These are phyloP conservation scores for Hymenopus coronatus DNA, from an alignment of 2,888 invertebrate genomes.

Conservation along the genomic window DNA sequence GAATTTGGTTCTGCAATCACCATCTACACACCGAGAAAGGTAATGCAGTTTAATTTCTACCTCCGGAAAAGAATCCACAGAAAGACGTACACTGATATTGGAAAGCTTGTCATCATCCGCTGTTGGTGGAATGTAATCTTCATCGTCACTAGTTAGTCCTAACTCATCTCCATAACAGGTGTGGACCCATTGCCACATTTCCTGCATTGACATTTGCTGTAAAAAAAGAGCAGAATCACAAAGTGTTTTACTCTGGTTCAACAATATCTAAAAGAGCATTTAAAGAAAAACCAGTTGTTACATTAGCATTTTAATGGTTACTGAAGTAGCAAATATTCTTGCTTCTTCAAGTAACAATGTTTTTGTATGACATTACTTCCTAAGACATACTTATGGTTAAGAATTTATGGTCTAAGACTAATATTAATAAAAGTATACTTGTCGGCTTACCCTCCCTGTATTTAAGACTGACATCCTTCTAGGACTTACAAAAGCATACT, in stretches of 20 bases:
- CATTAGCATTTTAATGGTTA: no score
- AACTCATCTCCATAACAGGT: constrained; percentile 91
- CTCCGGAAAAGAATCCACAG: constrained; percentile 43
- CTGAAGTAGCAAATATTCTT: no score
- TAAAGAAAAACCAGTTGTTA: no score
- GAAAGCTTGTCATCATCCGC: constrained; percentile 53
- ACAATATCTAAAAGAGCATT: not conserved
- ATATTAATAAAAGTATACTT: no score
- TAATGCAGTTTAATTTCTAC: constrained; percentile 38
- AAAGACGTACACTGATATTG: constrained; percentile 36
- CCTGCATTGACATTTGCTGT: constrained; percentile 71
- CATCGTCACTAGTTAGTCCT: constrained; percentile 90
- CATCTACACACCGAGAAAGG: not conserved
- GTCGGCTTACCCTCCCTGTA: no score
- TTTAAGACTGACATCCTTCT: no score
- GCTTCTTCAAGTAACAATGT: no score
- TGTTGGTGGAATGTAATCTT: constrained; percentile 69
- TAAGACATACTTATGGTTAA: no score
- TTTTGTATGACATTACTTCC: no score
- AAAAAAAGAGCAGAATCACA: constrained; percentile 15
- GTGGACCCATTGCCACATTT: constrained; percentile 90
- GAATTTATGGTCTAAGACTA: no score
- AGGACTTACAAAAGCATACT: no score
- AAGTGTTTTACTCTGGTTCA: not conserved
- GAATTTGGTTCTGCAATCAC: not conserved